phyloP scores from a whole-genome alignment of 2,113 vertebrate species.

The Bufo bufo region DNA sequence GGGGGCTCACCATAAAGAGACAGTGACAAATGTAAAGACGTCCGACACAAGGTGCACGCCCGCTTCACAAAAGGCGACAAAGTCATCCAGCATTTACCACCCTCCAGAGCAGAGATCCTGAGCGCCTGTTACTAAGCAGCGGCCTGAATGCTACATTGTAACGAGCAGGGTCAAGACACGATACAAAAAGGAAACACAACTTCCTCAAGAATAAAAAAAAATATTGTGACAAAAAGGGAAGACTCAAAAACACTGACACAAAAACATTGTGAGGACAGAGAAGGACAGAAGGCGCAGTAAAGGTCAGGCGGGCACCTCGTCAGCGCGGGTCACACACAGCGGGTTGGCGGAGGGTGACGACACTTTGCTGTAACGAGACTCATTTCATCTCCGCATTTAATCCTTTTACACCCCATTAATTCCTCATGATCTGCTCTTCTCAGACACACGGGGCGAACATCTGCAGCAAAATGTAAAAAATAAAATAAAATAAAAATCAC shows the following conservation, averaged over 20 bases:
- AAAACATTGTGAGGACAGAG: neutral
- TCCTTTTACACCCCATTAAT: conserved; percentile 40
- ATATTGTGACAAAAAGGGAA: neutral
- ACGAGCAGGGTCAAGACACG: no score
- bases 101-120: neutral
- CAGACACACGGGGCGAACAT: neutral
- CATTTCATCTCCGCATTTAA: neutral
- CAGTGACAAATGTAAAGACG: neutral
- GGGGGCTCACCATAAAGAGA: neutral
- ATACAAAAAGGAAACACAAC: no score
- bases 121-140: neutral
- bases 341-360: neutral
- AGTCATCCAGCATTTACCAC: neutral
- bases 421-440: neutral
- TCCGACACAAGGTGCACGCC: neutral
- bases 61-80: neutral
- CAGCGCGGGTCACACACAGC: neutral
- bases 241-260: neutral
- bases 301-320: neutral
- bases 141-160: neutral
- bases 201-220: neutral
- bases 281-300: neutral
- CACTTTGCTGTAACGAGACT: neutral
- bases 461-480: neutral
- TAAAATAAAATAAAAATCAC: neutral